Evolutionary conservation across 1,140 invertebrate species (phyloP).

Genomic region (Cardiocondyla obscurior): DNA sequence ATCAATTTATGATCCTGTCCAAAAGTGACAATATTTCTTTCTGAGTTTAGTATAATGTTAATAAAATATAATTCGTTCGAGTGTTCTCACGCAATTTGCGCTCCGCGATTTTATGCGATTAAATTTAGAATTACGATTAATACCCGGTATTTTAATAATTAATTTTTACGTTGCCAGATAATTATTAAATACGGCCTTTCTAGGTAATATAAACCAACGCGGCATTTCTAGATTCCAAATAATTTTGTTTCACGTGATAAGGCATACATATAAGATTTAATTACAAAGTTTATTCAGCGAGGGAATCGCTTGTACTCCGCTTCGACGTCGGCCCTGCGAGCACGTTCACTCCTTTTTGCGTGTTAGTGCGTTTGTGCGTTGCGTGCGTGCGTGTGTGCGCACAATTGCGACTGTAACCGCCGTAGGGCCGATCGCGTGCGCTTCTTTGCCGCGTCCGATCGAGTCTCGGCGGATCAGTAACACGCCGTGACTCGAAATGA

Average conservation of each 20-base stretch:
- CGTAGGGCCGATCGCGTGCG: background rate
- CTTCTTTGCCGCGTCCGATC: background rate
- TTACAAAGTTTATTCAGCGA: too few relatives aligned
- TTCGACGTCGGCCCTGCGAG: background rate
- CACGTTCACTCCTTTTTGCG: background rate
- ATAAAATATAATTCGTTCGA: background rate
- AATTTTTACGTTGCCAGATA: background rate
- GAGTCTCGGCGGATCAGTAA: slow-evolving; percentile 11
- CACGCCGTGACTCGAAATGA: background rate
- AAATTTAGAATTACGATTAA: background rate
- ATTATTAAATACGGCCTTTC: background rate
- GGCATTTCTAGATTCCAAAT: too few relatives aligned
- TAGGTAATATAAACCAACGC: too few relatives aligned
- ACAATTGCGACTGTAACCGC: slow-evolving; percentile 18
- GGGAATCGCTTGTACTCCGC: background rate
- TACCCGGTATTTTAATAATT: background rate
- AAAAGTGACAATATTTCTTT: too few relatives aligned
- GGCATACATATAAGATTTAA: background rate
- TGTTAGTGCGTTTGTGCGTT: background rate
- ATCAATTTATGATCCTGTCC: too few relatives aligned
- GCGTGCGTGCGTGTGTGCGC: background rate
- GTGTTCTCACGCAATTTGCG: background rate
- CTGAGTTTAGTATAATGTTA: too few relatives aligned
- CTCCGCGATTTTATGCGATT: background rate
- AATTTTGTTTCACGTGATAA: too few relatives aligned